Base-by-base conservation (phyloP, 2,888 invertebrate species). In the Agrotis exclamationis region DNA sequence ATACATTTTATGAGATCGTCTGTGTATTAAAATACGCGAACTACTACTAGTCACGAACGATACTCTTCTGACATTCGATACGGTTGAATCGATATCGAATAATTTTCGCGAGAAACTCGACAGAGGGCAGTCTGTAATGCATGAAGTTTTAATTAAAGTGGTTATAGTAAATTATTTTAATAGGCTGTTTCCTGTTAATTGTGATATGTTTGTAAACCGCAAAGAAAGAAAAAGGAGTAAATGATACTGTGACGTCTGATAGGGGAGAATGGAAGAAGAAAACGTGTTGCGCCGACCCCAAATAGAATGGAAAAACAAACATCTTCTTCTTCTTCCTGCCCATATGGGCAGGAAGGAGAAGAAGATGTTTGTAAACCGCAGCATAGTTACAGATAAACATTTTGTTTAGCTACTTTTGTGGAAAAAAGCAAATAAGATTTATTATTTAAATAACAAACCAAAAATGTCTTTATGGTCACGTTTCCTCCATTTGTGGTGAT, bases 1-100 rank as follows among this genome's bases (percentile, higher is more conserved):
- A 44, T 45, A 57, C 44, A 72, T 48, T 63, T 71, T 78, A 57
- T 47, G 48, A 33, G n/a, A 58, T 62, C 39, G 45, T 50, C 58
- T 47, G 18, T 60, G 51, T 59, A 68, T 70, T 59, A 68, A 54
- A 79, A 70, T 59, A 82, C 53, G 74, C 28, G 45, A 82, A 81
- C 45, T 75, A 56, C 51, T 50, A n/a, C 53, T 24, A 83, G 83
- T 66, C 76, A 83, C 69, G 80, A 67, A 69, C 66, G 51, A 70
- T 72, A 82, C 44, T 68, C 57, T 51, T 57, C 51, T 39, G 59
- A 39, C 51, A 75, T 71, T 79, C 54, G 65, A 68, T 70, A 80
- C 45, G 47, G 47, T 62, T 67, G 53, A 62, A 72, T 77, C 79
- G 54, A 72, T 79, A 67, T 70, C 11, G 65, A 62, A 71, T 71